Percentiles rank a stretch among this genome's conserved stretches.
These are phyloP conservation scores for Ciconia nigra DNA, from an alignment of 2,797 vertebrate genomes.

Conservation along the genomic window DNA sequence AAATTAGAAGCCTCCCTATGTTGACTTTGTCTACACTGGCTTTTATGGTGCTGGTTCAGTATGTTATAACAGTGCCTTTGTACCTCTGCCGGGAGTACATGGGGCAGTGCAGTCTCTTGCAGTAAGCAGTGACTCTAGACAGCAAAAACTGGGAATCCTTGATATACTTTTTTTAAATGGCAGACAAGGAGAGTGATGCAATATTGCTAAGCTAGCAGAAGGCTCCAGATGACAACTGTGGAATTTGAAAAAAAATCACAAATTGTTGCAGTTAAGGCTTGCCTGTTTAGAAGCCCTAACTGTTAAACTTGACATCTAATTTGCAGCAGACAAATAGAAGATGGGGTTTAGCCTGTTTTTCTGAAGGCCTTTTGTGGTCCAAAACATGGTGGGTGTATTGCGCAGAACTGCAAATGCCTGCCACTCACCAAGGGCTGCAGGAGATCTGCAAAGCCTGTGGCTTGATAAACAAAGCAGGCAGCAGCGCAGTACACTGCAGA, in stretches of 20 bases:
- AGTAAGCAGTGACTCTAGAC: background rate
- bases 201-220: background rate
- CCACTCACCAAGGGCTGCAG: background rate
- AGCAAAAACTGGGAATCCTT: background rate
- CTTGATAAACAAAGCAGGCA: background rate
- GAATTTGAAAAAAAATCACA: background rate
- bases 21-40: background rate
- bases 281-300: background rate
- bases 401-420: background rate
- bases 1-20: background rate
- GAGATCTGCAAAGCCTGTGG: background rate
- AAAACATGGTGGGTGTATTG: background rate
- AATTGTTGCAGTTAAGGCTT: background rate
- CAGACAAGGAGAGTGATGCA: background rate
- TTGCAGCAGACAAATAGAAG: background rate
- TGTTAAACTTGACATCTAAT: background rate
- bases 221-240: background rate
- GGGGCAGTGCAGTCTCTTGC: background rate
- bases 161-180: background rate
- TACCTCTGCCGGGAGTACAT: background rate
- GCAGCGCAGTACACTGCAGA: background rate
- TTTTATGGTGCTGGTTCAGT: background rate
- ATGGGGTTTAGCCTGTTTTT: background rate
- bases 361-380: background rate
- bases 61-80: background rate